A percentile compares a stretch with the other conserved stretches of the same genome.
Evolutionary conservation across 2,797 vertebrate species (phyloP).

Genomic region (Cynodonichthys magdalenae): DNA sequence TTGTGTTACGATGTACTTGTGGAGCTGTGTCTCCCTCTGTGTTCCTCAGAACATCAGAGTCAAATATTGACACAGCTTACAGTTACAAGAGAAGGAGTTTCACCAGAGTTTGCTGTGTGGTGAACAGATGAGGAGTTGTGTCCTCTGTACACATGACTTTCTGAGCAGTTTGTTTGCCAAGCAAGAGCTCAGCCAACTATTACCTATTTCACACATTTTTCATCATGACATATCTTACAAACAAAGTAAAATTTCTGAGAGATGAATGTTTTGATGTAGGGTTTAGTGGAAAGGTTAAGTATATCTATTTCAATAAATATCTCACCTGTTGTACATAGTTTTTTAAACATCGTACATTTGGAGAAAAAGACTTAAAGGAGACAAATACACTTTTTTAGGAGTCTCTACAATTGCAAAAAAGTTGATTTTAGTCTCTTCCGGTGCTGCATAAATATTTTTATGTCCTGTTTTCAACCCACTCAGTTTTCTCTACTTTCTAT

Average conservation of each 20-base stretch:
- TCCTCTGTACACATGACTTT: constrained; percentile 43
- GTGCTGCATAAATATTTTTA: too few species aligned
- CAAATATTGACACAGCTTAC: constrained; percentile 74
- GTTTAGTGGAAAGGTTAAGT: too few species aligned
- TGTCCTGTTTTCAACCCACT: too few species aligned
- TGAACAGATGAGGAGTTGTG: constrained; percentile 48
- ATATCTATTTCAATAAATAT: too few species aligned
- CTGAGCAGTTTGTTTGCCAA: constrained; percentile 48
- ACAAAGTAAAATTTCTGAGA: background rate
- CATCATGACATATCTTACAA: constrained; percentile 5
- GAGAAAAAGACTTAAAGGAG: too few species aligned
- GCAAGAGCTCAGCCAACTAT: constrained; percentile 18
- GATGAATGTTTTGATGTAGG: too few species aligned
- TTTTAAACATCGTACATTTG: too few species aligned
- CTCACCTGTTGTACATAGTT: too few species aligned
- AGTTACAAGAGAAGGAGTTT: constrained; percentile 55
- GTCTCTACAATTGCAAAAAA: too few species aligned
- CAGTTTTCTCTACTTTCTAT: too few species aligned
- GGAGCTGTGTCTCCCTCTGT: constrained; percentile 52
- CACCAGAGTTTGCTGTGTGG: constrained; percentile 45
- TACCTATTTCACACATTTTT: constrained; percentile 7
- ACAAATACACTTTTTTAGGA: too few species aligned
- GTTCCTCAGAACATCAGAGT: constrained; percentile 53
- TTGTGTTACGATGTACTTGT: constrained; percentile 42
- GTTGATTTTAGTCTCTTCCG: too few species aligned